Evolutionary conservation across 2,797 vertebrate genomes (phyloP).

Genomic region (Crocidura indochinensis): DNA sequence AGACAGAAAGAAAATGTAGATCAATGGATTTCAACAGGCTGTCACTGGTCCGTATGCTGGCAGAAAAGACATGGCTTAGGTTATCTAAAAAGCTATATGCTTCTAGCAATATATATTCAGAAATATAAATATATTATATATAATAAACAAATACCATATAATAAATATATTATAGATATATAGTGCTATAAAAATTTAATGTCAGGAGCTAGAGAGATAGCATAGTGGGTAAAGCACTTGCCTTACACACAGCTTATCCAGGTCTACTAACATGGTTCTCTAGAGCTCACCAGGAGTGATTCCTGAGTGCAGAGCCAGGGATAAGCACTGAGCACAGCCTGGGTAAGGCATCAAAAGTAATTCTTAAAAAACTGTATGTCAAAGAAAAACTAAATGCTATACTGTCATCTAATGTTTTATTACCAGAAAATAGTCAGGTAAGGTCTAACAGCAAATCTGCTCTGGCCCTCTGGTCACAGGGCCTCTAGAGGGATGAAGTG

Average conservation of each 20-base stretch:
- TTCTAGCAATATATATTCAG: neutral
- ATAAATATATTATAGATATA: neutral
- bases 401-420: slow-evolving; percentile 63
- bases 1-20: neutral
- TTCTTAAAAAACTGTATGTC: neutral
- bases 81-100: slow-evolving; percentile 57
- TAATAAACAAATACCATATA: slow-evolving; percentile 19
- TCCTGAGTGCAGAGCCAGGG: too few relatives aligned
- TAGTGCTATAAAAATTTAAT: neutral
- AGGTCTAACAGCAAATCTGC: slow-evolving; percentile 58
- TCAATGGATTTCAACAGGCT: too few relatives aligned
- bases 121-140: neutral
- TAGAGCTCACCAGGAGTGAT: too few relatives aligned
- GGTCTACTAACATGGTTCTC: too few relatives aligned
- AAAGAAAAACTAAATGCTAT: slow-evolving; percentile 51
- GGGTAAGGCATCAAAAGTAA: too few relatives aligned
- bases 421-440: slow-evolving; percentile 64
- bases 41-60: too few relatives aligned
- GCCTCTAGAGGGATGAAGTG: slow-evolving; percentile 42
- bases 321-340: too few relatives aligned
- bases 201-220: too few relatives aligned
- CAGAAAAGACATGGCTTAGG: neutral
- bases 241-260: too few relatives aligned
- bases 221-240: too few relatives aligned
- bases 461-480: neutral